These are phyloP conservation scores for Drepana falcataria DNA, from an alignment of 2,888 invertebrate species.

Conservation along the genomic window DNA sequence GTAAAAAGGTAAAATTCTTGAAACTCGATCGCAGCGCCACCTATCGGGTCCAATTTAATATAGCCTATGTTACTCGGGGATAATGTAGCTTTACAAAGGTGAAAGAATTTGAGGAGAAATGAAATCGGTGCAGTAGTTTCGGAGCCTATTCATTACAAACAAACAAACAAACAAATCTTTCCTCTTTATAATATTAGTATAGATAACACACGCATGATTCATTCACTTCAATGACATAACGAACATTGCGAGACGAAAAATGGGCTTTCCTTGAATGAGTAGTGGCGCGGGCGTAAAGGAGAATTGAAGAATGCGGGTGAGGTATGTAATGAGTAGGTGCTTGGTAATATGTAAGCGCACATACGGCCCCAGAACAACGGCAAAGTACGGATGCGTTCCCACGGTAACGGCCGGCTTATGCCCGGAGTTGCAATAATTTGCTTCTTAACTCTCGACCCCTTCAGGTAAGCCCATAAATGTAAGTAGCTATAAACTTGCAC, in stretches of 20 bases:
- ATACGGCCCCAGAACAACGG: constrained; percentile 32
- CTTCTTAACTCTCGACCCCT: constrained; percentile 46
- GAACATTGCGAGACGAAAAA: not conserved
- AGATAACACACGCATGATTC: too few relatives aligned
- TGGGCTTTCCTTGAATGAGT: constrained; percentile 7
- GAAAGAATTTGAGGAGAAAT: too few relatives aligned
- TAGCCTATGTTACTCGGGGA: too few relatives aligned
- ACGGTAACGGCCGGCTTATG: constrained; percentile 52
- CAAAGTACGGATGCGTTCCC: constrained; percentile 45
- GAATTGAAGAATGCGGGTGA: constrained; percentile 40
- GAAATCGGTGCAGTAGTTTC: too few relatives aligned
- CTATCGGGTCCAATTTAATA: too few relatives aligned
- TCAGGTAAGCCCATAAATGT: constrained; percentile 31
- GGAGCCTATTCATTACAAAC: too few relatives aligned
- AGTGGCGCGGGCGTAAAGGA: constrained; percentile 27
- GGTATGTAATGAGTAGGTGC: constrained; percentile 23
- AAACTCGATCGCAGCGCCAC: too few relatives aligned
- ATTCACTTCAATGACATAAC: too few relatives aligned
- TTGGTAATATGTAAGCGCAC: constrained; percentile 11
- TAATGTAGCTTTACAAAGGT: too few relatives aligned
- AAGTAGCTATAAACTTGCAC: not conserved
- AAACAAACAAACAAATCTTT: too few relatives aligned
- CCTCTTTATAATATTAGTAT: too few relatives aligned
- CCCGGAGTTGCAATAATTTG: constrained; percentile 52
- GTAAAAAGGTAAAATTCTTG: too few relatives aligned